A percentile compares a stretch with the other conserved stretches of the same genome.
These are phyloP conservation scores for Diorhabda sublineata DNA, from an alignment of 1,140 invertebrate genomes.

Conservation along the genomic window DNA sequence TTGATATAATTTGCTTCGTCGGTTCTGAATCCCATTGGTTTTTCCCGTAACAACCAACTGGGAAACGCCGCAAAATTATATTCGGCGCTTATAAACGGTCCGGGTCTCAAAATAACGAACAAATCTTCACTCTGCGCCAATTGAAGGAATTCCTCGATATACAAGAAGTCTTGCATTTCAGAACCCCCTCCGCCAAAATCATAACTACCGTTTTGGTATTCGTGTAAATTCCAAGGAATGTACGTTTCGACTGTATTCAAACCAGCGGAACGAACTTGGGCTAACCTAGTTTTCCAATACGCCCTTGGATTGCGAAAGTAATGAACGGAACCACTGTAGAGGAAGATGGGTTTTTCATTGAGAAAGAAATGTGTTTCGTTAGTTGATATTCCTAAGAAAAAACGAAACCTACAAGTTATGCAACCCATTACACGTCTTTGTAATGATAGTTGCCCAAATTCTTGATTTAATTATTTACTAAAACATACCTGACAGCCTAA, in stretches of 20 bases:
- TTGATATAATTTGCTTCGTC: conserved; percentile 49
- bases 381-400: conserved; percentile 23
- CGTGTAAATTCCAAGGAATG: conserved; percentile 91
- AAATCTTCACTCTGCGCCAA: conserved; percentile 77
- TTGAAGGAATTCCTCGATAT: conserved; percentile 63
- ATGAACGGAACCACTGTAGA: conserved; percentile 73
- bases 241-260: conserved; percentile 91
- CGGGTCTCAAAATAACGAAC: conserved; percentile 79
- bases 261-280: conserved; percentile 53
- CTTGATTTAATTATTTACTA: no score
- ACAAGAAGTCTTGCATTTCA: conserved; percentile 61
- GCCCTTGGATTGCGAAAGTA: conserved; percentile 80
- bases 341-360: conserved; percentile 33
- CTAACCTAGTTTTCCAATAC: conserved; percentile 28
- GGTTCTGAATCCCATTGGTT: conserved; percentile 50
- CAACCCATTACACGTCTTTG: no score
- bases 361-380: conserved; percentile 33
- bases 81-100: conserved; percentile 92
- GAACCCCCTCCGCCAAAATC: conserved; percentile 72
- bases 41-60: conserved; percentile 32
- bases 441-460: no score
- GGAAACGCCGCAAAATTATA: conserved; percentile 55
- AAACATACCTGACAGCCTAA: no score
- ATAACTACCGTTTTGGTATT: conserved; percentile 57
- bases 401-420: background rate